These are phyloP conservation scores for Aptenodytes patagonicus DNA, from an alignment of 2,113 vertebrate genomes.

Conservation along the genomic window DNA sequence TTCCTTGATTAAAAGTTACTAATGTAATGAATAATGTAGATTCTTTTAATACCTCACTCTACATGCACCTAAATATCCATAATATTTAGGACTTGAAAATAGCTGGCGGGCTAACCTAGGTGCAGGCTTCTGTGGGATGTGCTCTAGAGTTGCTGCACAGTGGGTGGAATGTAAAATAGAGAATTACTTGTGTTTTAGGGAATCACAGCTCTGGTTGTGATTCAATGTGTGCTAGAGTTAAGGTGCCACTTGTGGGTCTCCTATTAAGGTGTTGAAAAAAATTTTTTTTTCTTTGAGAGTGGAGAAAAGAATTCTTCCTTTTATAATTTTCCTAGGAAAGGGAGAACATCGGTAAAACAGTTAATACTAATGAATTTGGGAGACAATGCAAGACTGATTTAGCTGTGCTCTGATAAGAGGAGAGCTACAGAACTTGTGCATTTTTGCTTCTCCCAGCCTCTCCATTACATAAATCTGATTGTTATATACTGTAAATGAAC, in stretches of 20 bases:
- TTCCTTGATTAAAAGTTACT: slow-evolving; percentile 30
- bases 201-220: not conserved
- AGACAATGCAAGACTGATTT: not conserved
- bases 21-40: not conserved
- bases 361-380: not conserved
- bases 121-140: not conserved
- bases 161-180: not conserved
- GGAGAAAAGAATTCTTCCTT: not conserved
- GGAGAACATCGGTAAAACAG: not conserved
- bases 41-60: not conserved
- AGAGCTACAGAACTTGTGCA: not conserved
- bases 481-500: not conserved
- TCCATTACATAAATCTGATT: not conserved
- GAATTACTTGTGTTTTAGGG: not conserved
- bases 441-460: not conserved
- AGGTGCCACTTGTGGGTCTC: not conserved
- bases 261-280: not conserved
- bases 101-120: not conserved
- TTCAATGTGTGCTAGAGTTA: not conserved
- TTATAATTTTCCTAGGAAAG: not conserved
- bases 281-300: not conserved
- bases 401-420: not conserved
- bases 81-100: not conserved
- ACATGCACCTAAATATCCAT: not conserved
- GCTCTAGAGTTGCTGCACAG: not conserved